phyloP scores from a whole-genome alignment of 2,113 vertebrate genomes.

The Scomber colias region DNA sequence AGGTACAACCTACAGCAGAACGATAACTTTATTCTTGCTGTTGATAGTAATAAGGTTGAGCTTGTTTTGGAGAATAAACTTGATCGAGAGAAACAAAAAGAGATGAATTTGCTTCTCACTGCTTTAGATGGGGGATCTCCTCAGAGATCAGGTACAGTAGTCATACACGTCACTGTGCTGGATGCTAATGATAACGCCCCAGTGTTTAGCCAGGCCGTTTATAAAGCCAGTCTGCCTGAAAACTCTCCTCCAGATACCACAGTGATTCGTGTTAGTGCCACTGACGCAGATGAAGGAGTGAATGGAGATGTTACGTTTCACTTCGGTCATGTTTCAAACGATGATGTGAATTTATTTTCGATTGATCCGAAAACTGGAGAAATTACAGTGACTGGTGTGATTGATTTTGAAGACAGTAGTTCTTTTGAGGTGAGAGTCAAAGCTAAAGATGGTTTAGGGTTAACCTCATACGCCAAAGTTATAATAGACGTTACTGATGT shows the following conservation, averaged over 20 bases:
- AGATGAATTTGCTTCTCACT: constrained; percentile 19
- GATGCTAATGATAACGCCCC: too few relatives aligned
- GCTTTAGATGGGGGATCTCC: constrained; percentile 77
- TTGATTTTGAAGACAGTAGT: too few relatives aligned
- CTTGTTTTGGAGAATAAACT: constrained; percentile 34
- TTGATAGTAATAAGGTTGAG: too few relatives aligned
- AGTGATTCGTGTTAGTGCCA: constrained; percentile 73
- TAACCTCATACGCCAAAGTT: constrained; percentile 77
- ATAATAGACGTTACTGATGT: constrained; percentile 80
- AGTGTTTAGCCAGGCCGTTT: constrained; percentile 34
- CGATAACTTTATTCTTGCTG: too few relatives aligned
- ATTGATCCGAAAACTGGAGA: constrained; percentile 80
- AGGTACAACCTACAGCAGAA: constrained; percentile 61
- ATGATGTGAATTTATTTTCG: constrained; percentile 37
- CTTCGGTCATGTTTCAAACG: too few relatives aligned
- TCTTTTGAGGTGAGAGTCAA: too few relatives aligned
- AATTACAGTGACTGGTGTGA: too few relatives aligned
- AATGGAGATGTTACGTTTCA: constrained; percentile 71
- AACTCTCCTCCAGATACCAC: constrained; percentile 50
- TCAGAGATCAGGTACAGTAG: constrained; percentile 66
- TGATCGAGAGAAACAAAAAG: constrained; percentile 56
- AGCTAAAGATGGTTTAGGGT: constrained; percentile 79
- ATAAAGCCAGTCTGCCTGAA: constrained; percentile 67
- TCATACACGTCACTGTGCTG: too few relatives aligned
- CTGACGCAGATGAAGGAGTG: constrained; percentile 81